Percentiles rank a stretch among this genome's conserved stretches.
phyloP scores from a whole-genome alignment of 2,113 vertebrate species.

The Hippolais icterina region DNA sequence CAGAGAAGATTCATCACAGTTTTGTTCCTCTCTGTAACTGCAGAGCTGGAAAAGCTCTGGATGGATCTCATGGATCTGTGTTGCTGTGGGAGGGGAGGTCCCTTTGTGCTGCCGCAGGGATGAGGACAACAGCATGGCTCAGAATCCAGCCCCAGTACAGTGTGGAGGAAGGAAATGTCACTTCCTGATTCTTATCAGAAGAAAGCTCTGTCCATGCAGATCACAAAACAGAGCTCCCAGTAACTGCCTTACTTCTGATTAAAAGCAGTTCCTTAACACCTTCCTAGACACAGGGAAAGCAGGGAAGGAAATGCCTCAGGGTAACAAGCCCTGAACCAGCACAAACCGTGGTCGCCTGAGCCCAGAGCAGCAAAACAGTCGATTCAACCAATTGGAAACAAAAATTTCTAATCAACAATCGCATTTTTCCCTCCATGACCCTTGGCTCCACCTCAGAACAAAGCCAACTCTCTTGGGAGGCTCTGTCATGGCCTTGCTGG shows the following conservation, averaged over 20 bases:
- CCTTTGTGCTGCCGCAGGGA: background rate
- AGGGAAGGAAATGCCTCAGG: background rate
- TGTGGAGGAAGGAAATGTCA: background rate
- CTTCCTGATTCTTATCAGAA: background rate
- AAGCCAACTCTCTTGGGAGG: background rate
- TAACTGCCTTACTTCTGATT: background rate
- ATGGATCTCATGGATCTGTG: accelerated
- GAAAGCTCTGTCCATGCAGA: background rate
- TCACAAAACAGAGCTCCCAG: background rate
- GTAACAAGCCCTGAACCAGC: background rate
- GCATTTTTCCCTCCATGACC: background rate
- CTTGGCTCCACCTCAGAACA: background rate
- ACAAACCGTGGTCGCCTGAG: background rate
- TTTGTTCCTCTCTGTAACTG: background rate
- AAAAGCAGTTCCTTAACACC: background rate
- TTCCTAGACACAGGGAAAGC: background rate
- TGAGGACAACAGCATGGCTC: background rate
- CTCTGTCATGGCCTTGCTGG: background rate
- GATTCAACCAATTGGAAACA: background rate
- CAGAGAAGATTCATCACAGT: background rate
- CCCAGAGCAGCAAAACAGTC: background rate
- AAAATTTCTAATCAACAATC: background rate
- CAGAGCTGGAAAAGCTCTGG: background rate
- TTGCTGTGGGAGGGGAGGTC: background rate
- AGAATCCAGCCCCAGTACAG: background rate